Conservation (phyloP, 2,888 invertebrate species). For the Thyatira batis region DNA sequence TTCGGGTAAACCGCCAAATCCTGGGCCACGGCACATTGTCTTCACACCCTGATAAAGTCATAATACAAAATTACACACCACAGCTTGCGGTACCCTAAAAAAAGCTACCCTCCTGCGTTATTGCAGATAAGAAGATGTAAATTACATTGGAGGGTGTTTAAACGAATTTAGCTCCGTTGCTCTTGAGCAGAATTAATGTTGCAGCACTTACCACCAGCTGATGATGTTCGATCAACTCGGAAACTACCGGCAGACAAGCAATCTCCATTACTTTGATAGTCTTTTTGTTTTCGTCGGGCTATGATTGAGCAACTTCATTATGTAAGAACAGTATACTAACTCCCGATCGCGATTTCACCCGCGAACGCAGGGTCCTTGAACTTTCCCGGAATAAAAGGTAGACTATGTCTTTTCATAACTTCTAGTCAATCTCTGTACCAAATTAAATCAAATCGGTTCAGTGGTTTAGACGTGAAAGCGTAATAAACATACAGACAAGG, state of each 20-base stretch:
- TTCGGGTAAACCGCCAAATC: too few species aligned
- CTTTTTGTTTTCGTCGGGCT: constrained; percentile 34
- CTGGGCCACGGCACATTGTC: neutral
- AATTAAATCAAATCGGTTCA: too few species aligned
- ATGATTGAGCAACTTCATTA: neutral
- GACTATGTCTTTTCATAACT: too few species aligned
- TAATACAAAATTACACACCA: neutral
- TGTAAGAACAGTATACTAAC: too few species aligned
- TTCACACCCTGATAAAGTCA: neutral
- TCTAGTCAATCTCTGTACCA: too few species aligned
- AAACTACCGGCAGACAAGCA: constrained; percentile 1
- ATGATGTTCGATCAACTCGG: constrained; percentile 36
- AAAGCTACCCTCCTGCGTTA: constrained; percentile 52
- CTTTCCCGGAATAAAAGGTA: too few species aligned
- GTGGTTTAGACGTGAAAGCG: too few species aligned
- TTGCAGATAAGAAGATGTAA: constrained; percentile 73
- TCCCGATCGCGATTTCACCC: too few species aligned
- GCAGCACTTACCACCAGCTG: constrained; percentile 27
- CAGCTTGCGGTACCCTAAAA: constrained; percentile 24
- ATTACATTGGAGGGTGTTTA: constrained; percentile 63
- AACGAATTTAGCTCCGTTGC: constrained; percentile 61
- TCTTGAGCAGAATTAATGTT: constrained; percentile 71
- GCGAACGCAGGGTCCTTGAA: too few species aligned
- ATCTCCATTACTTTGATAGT: constrained; percentile 20
- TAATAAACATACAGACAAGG: too few species aligned